Conservation (phyloP, 92 coral and sea anemone genomes). For the Epizoanthus stellaris region DNA sequence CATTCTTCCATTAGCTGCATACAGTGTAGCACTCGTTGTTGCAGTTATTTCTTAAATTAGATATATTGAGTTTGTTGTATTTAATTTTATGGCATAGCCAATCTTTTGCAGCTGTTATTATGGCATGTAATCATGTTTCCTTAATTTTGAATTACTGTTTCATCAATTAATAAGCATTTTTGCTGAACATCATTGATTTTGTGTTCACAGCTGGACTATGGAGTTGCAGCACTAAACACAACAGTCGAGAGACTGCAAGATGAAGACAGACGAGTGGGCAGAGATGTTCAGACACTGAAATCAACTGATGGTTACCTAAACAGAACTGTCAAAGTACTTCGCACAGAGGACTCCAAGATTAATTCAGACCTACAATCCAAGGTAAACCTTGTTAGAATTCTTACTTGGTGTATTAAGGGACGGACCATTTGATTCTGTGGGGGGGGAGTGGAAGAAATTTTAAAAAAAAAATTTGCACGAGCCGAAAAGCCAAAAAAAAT, state of each 20-base stretch:
- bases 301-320: slow-evolving; percentile 23
- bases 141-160: neutral
- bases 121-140: neutral
- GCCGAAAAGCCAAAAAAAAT: too few species aligned
- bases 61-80: too few species aligned
- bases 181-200: neutral
- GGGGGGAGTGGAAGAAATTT: too few species aligned
- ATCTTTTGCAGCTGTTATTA: too few species aligned
- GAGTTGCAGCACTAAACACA: slow-evolving; percentile 1
- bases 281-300: neutral
- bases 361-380: neutral
- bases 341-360: slow-evolving; percentile 16
- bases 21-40: too few species aligned
- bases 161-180: neutral
- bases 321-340: slow-evolving; percentile 24
- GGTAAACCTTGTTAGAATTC: neutral
- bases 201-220: slow-evolving; percentile 7
- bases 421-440: too few species aligned
- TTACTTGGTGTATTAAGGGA: neutral
- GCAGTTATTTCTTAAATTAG: neutral
- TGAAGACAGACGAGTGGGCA: slow-evolving; percentile 12
- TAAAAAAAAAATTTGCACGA: too few species aligned
- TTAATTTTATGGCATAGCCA: too few species aligned
- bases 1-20: too few species aligned
- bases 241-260: slow-evolving; percentile 13